phyloP scores from a whole-genome alignment of 2,797 vertebrate species.

The Orestias chungarensis region DNA sequence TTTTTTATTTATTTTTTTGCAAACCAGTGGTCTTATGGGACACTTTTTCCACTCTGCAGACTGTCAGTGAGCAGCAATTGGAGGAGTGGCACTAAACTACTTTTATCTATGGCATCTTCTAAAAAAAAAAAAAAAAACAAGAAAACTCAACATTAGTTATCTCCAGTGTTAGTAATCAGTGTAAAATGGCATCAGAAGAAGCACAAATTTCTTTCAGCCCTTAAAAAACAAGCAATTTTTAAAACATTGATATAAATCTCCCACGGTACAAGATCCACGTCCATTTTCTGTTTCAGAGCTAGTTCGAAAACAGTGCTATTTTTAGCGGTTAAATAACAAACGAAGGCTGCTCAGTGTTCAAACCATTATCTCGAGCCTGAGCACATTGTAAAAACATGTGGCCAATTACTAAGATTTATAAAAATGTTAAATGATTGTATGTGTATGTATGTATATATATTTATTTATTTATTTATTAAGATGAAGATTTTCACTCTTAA shows the following conservation, averaged over 20 bases:
- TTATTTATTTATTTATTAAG: background rate
- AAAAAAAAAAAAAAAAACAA: background rate
- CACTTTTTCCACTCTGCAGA: background rate
- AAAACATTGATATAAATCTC: background rate
- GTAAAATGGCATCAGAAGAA: background rate
- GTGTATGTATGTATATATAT: too few relatives aligned
- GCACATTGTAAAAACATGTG: background rate
- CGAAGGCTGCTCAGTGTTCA: background rate
- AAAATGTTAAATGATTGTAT: background rate
- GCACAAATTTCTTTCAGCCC: background rate
- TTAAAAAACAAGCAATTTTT: background rate
- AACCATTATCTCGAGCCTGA: background rate
- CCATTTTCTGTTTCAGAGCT: background rate
- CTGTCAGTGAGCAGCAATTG: background rate
- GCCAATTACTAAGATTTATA: constrained; percentile 4
- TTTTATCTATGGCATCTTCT: background rate
- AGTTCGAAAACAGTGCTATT: constrained; percentile 41
- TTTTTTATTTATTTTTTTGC: too few relatives aligned
- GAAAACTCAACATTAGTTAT: background rate
- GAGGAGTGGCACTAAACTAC: background rate
- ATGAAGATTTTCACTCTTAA: background rate
- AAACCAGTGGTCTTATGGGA: background rate
- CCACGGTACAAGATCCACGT: background rate
- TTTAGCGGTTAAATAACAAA: constrained; percentile 24
- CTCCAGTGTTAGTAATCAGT: background rate